Percentiles rank a stretch among this genome's conserved stretches.
Conservation (phyloP, 2,797 vertebrate species). For the Amblyraja radiata region DNA sequence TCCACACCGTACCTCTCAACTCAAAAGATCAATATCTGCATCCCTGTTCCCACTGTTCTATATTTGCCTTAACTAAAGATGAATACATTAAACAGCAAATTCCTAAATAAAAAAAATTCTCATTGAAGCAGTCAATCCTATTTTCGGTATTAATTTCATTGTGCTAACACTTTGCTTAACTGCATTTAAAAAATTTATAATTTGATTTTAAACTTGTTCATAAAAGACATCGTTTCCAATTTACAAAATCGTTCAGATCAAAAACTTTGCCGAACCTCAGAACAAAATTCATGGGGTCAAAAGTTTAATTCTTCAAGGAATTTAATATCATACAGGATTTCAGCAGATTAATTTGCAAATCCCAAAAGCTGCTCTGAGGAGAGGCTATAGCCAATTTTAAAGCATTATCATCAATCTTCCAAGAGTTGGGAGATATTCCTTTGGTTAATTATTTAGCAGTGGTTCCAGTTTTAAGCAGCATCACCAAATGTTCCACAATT, state of each 20-base stretch:
- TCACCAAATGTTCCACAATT: not conserved
- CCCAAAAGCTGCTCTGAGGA: not conserved
- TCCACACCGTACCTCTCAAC: not conserved
- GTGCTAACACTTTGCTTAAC: not conserved
- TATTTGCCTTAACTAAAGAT: not conserved
- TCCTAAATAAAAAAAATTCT: not conserved
- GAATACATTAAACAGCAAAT: not conserved
- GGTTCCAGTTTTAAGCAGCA: not conserved
- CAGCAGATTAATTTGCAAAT: conserved; percentile 14
- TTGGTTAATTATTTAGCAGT: conserved; percentile 14
- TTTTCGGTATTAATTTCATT: not conserved
- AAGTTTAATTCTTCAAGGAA: conserved; percentile 6
- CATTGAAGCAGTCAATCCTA: not conserved
- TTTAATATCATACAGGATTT: conserved; percentile 20
- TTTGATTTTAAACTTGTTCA: not conserved
- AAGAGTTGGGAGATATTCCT: not conserved
- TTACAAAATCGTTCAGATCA: not conserved
- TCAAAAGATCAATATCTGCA: not conserved
- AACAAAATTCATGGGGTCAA: not conserved
- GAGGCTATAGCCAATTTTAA: not conserved
- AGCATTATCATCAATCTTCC: conserved; percentile 7
- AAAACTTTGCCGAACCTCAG: not conserved
- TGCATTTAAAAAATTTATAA: not conserved
- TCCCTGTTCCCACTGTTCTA: not conserved
- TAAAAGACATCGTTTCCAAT: not conserved